Conservation (phyloP, 2,797 vertebrate genomes). For the Cetoscarus ocellatus region DNA sequence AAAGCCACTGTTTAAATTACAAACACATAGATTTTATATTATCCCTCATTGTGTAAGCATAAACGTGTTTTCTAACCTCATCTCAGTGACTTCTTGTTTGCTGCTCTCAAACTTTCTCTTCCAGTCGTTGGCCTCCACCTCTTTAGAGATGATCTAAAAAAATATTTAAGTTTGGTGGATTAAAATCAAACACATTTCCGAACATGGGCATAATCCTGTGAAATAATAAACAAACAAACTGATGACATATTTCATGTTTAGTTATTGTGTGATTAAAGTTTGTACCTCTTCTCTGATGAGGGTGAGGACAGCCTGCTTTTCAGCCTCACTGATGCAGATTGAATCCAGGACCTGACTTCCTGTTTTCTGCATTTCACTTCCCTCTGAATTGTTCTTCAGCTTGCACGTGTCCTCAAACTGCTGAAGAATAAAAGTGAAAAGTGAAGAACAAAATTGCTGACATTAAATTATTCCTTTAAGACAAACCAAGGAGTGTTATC, state of each 20-base stretch:
- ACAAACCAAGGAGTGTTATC: too few relatives aligned
- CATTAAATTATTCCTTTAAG: not conserved
- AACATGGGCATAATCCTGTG: not conserved
- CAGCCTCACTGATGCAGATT: constrained; percentile 90
- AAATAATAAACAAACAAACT: constrained; percentile 6
- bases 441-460: too few relatives aligned
- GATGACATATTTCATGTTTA: not conserved
- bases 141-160: constrained; percentile 94
- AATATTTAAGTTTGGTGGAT: constrained; percentile 35
- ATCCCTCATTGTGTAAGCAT: not conserved
- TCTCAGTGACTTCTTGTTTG: constrained; percentile 92
- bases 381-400: constrained; percentile 63
- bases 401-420: constrained; percentile 68
- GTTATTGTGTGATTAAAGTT: not conserved
- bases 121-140: constrained; percentile 93
- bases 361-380: constrained; percentile 76
- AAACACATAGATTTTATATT: too few relatives aligned
- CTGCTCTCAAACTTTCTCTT: constrained; percentile 92
- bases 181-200: not conserved
- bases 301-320: constrained; percentile 90
- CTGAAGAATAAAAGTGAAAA: constrained; percentile 42
- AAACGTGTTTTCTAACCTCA: constrained; percentile 87
- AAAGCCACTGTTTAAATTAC: too few relatives aligned
- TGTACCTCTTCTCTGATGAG: constrained; percentile 94
- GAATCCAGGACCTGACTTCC: constrained; percentile 86